Conservation (phyloP, 2,888 invertebrate genomes). For the Hybos culiciformis region DNA sequence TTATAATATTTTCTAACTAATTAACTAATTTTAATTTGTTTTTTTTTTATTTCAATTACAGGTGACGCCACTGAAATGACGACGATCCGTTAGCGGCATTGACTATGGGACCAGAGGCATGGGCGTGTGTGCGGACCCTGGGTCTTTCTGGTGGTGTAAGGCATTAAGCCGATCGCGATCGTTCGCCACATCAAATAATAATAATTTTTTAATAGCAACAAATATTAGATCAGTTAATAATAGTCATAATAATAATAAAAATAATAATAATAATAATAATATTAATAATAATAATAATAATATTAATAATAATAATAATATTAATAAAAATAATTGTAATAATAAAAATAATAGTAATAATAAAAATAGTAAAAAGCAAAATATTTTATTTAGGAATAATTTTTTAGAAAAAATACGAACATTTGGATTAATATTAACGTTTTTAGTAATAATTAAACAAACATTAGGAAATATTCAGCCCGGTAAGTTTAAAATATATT, state of each 20-base stretch:
- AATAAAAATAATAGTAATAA: background rate
- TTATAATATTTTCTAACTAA: background rate
- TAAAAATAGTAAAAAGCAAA: constrained; percentile 1
- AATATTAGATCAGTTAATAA: constrained; percentile 11
- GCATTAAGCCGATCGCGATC: constrained; percentile 46
- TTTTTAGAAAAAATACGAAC: constrained; percentile 17
- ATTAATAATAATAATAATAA: constrained; percentile 40
- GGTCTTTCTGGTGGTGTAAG: constrained; percentile 51
- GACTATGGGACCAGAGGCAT: constrained; percentile 82
- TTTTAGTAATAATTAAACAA: constrained; percentile 28
- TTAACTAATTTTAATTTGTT: background rate
- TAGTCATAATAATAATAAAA: background rate
- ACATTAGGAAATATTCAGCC: constrained; percentile 32
- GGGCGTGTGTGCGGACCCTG: constrained; percentile 80
- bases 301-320: constrained; percentile 16
- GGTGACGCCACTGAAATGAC: constrained; percentile 55
- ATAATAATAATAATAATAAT: constrained; percentile 11
- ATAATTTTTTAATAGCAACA: no score
- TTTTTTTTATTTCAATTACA: constrained; percentile 27
- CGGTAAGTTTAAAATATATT: constrained; percentile 22
- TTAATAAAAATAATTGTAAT: constrained; percentile 6
- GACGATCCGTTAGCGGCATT: constrained; percentile 64
- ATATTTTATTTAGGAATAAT: constrained; percentile 12
- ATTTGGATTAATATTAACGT: constrained; percentile 23
- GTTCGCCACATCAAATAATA: constrained; percentile 39